A percentile compares a stretch with the other conserved stretches of the same genome.
Conservation (phyloP, 2,888 invertebrate species). For the Machimus rusticus region DNA sequence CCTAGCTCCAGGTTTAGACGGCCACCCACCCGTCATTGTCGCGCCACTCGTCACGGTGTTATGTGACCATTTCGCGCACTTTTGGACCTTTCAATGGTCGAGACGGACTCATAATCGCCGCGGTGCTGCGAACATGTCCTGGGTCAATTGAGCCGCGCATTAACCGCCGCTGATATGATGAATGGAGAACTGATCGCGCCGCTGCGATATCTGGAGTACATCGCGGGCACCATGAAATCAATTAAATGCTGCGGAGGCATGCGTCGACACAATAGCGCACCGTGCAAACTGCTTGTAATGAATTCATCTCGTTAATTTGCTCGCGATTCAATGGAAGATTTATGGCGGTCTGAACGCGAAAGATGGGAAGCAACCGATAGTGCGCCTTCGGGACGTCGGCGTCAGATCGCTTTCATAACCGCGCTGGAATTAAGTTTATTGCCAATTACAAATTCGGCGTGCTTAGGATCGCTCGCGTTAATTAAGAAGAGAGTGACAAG, state of each 20-base stretch:
- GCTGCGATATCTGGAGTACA: neutral
- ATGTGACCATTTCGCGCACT: neutral
- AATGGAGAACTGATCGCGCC: neutral
- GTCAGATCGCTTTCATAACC: neutral
- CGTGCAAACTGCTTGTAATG: neutral
- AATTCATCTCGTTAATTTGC: constrained; percentile 14
- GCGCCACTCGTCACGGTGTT: neutral
- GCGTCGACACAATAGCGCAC: neutral
- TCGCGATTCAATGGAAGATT: neutral
- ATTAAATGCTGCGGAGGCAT: neutral
- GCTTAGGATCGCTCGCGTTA: neutral
- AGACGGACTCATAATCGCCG: neutral
- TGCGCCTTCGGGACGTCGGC: neutral
- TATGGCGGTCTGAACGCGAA: neutral
- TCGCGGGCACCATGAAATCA: neutral
- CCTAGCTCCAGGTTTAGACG: neutral
- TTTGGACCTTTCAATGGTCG: neutral
- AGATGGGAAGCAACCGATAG: neutral
- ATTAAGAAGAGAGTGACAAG: neutral
- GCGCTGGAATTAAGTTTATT: neutral
- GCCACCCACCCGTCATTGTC: neutral
- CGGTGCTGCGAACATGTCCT: neutral
- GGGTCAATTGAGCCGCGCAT: neutral
- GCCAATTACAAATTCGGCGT: neutral
- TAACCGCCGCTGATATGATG: neutral